Evolutionary conservation across 1,140 invertebrate genomes (phyloP).

Genomic region (Belonocnema kinseyi): DNA sequence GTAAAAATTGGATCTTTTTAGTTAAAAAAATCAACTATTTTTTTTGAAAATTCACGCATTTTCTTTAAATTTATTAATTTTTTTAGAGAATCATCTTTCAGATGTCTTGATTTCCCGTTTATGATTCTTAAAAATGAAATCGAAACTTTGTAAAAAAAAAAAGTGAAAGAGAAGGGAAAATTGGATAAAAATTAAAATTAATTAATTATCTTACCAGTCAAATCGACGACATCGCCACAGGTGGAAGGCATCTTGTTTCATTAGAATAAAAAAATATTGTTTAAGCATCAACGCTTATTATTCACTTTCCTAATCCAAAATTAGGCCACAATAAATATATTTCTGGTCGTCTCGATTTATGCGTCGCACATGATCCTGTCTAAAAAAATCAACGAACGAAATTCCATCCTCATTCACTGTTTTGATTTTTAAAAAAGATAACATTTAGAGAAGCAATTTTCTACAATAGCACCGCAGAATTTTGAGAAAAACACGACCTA

Average conservation of each 20-base stretch:
- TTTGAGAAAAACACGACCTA: not conserved
- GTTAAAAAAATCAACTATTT: too few species aligned
- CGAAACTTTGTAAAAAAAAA: too few species aligned
- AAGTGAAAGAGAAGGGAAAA: too few species aligned
- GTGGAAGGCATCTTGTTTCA: constrained; percentile 66
- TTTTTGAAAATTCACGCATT: too few species aligned
- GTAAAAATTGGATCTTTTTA: too few species aligned
- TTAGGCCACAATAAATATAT: constrained; percentile 35
- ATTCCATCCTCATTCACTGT: constrained; percentile 17
- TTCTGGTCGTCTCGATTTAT: not conserved
- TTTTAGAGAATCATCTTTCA: too few species aligned
- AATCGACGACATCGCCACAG: constrained; percentile 64
- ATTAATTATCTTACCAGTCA: constrained; percentile 55
- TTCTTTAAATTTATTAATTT: too few species aligned
- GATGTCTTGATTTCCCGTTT: too few species aligned
- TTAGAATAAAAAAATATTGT: constrained; percentile 23
- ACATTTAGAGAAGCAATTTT: not conserved
- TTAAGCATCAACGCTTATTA: constrained; percentile 28
- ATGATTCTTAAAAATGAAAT: too few species aligned
- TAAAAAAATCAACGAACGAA: constrained; percentile 41
- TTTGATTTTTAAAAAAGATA: not conserved
- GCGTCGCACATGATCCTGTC: not conserved
- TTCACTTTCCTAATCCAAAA: constrained; percentile 34
- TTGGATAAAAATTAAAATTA: not conserved
- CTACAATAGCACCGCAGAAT: not conserved